Evolutionary conservation across 2,888 invertebrate species (phyloP).

Genomic region (Strigamia crassipes): DNA sequence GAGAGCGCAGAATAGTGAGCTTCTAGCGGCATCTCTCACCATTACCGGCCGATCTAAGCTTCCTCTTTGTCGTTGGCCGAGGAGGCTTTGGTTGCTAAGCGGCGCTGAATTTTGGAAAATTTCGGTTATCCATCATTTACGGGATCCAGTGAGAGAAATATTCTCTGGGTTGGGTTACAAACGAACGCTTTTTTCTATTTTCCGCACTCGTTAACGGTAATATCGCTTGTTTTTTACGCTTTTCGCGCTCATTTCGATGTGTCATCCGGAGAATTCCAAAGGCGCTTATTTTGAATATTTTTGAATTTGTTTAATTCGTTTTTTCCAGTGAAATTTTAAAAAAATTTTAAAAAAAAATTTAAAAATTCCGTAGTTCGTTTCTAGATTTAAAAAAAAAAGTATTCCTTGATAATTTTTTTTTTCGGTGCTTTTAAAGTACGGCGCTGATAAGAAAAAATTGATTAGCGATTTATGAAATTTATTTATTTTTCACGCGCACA

Average conservation of each 20-base stretch:
- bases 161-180: neutral
- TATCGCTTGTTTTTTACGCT: neutral
- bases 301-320: slow-evolving; percentile 7
- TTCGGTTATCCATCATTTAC: slow-evolving; percentile 41
- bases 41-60: slow-evolving; percentile 25
- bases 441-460: slow-evolving; percentile 40
- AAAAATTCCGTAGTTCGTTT: neutral
- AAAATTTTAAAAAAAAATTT: neutral
- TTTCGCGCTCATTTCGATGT: neutral
- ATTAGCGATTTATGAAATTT: slow-evolving; percentile 40
- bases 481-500: slow-evolving; percentile 37
- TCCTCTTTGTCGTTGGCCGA: slow-evolving; percentile 27
- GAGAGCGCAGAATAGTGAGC: slow-evolving; percentile 43
- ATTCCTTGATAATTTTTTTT: neutral
- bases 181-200: neutral
- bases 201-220: neutral
- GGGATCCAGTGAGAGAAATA: neutral
- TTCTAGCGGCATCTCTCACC: slow-evolving; percentile 24
- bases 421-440: slow-evolving; percentile 1
- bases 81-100: slow-evolving; percentile 14
- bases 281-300: slow-evolving; percentile 38
- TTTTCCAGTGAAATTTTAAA: neutral
- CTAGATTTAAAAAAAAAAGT: neutral
- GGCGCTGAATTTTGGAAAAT: slow-evolving; percentile 38
- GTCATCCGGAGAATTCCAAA: slow-evolving; percentile 15